phyloP scores from a whole-genome alignment of 2,888 invertebrate genomes.

The Torymus texanus region DNA sequence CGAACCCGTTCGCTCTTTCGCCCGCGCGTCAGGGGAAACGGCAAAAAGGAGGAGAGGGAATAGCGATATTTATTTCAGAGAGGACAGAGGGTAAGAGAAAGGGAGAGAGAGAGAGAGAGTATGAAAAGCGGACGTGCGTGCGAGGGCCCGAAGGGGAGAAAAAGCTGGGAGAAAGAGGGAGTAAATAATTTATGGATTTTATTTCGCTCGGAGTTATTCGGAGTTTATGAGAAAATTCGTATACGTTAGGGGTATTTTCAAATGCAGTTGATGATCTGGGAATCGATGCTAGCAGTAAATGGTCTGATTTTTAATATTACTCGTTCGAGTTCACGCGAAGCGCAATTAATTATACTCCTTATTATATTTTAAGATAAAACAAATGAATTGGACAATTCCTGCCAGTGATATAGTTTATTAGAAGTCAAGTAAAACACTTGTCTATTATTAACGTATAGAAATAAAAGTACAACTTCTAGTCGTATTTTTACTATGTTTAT shows the following conservation, averaged over 20 bases:
- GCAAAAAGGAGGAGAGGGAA: not conserved
- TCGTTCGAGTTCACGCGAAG: no score
- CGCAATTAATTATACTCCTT: no score
- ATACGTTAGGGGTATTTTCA: not conserved
- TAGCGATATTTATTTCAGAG: slow-evolving; percentile 36
- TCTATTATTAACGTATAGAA: no score
- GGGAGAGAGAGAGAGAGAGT: not conserved
- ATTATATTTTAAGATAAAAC: no score
- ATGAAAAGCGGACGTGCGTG: not conserved
- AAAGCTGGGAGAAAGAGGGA: not conserved
- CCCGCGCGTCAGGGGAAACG: not conserved
- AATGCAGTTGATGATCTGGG: not conserved
- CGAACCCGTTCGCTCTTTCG: not conserved
- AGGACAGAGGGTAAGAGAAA: not conserved
- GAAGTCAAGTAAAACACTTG: no score
- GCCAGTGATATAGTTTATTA: no score
- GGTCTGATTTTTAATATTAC: no score
- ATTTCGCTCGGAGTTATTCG: slow-evolving; percentile 1
- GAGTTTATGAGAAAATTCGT: slow-evolving; percentile 19
- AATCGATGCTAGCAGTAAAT: no score
- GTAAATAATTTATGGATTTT: slow-evolving; percentile 50
- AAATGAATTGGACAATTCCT: no score
- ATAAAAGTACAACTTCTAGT: no score
- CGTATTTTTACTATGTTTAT: no score
- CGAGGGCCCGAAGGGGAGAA: no score